Conservation (phyloP, 2,888 invertebrate species). For the Dioctria linearis region DNA sequence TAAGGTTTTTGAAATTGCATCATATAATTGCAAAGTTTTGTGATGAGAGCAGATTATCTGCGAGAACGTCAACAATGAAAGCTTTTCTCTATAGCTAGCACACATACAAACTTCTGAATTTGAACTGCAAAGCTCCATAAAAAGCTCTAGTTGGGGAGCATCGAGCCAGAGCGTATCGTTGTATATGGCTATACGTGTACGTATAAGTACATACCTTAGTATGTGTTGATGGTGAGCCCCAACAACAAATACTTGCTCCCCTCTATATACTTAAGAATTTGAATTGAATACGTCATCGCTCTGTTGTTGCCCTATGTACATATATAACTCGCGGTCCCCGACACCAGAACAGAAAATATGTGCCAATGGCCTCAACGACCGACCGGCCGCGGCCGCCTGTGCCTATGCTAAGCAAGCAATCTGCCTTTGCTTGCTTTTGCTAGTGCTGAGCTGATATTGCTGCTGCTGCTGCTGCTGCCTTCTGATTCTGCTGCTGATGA, state of each 20-base stretch:
- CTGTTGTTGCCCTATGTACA: not conserved
- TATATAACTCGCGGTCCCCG: conserved; percentile 34
- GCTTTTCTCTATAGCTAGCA: not conserved
- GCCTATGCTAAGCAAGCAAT: too few relatives aligned
- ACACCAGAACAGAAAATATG: conserved; percentile 62
- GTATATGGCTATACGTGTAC: too few relatives aligned
- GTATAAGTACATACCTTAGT: too few relatives aligned
- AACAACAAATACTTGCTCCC: not conserved
- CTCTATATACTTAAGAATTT: not conserved
- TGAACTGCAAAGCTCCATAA: not conserved
- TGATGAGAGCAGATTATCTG: not conserved
- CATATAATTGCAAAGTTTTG: not conserved
- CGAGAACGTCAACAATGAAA: not conserved
- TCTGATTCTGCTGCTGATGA: conserved; percentile 18
- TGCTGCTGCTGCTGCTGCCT: conserved; percentile 20
- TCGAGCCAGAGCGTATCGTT: not conserved
- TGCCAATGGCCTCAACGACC: conserved; percentile 65
- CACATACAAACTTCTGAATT: too few relatives aligned
- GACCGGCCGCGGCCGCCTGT: conserved; percentile 57
- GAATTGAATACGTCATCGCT: not conserved
- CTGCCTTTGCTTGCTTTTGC: not conserved
- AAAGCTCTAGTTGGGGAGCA: not conserved
- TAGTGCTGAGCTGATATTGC: not conserved
- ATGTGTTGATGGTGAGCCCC: not conserved
- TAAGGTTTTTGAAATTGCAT: not conserved